Evolutionary conservation across 2,797 vertebrate genomes (phyloP).

Genomic region (Passerculus sandwichensis): DNA sequence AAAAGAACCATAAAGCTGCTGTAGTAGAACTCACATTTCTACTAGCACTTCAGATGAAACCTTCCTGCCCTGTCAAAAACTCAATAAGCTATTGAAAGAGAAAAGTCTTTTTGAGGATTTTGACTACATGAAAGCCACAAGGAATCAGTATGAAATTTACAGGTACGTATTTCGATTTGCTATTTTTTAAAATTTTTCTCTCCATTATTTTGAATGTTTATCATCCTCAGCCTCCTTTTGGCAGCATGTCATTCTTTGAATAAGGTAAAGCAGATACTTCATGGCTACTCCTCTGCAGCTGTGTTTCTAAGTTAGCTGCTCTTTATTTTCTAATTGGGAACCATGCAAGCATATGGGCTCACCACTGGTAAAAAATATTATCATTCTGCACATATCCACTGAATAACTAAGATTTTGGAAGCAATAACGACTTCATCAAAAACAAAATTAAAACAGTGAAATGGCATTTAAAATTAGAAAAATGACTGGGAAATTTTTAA

Average conservation of each 20-base stretch:
- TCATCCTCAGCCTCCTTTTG: background rate
- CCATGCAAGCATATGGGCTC: constrained; percentile 1
- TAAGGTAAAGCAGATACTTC: background rate
- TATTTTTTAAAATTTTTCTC: background rate
- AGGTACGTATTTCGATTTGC: background rate
- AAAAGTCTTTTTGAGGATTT: background rate
- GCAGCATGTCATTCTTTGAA: background rate
- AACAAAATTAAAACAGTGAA: background rate
- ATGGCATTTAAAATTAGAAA: background rate
- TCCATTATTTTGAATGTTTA: background rate
- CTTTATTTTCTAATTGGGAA: constrained; percentile 15
- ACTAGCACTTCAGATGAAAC: background rate
- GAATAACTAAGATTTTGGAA: constrained; percentile 7
- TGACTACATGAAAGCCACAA: background rate
- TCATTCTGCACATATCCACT: background rate
- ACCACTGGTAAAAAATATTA: background rate
- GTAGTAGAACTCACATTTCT: background rate
- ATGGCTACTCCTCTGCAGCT: constrained; percentile 11
- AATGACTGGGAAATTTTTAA: background rate
- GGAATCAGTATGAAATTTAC: background rate
- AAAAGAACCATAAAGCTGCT: background rate
- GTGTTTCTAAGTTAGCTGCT: background rate
- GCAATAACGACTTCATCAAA: background rate
- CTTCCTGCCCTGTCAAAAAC: background rate
- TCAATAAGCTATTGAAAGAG: background rate